Evolutionary conservation across 2,797 vertebrate genomes (phyloP).

Genomic region (Channallabes apus): DNA sequence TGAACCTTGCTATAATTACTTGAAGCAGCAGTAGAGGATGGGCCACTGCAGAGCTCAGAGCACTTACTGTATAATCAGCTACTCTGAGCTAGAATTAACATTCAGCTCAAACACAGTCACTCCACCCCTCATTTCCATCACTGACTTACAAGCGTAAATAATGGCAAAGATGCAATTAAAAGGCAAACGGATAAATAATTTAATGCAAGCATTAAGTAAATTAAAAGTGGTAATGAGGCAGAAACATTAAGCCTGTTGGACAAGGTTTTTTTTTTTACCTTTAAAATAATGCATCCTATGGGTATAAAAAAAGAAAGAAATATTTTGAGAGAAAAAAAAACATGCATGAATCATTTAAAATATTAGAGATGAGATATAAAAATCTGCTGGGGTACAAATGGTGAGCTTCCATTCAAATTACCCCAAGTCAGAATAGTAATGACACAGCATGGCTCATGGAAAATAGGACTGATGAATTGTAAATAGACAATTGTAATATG

Average conservation of each 20-base stretch:
- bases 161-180: constrained; percentile 67
- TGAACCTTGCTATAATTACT: constrained; percentile 35
- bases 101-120: constrained; percentile 1
- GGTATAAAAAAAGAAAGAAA: constrained; percentile 44
- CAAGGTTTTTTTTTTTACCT: constrained; percentile 49
- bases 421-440: background rate
- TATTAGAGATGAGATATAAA: background rate
- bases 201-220: constrained; percentile 70
- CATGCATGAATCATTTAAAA: constrained; percentile 43
- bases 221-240: constrained; percentile 72
- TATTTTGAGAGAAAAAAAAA: constrained; percentile 49
- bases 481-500: too few species aligned
- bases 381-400: constrained; percentile 22
- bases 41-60: constrained; percentile 3
- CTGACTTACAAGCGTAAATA: constrained; percentile 50
- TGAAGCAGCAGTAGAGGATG: background rate
- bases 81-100: constrained; percentile 31
- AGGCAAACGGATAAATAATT: constrained; percentile 71
- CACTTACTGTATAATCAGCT: constrained; percentile 23
- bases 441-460: background rate
- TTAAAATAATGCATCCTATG: constrained; percentile 46
- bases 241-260: constrained; percentile 69
- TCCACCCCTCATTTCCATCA: constrained; percentile 36
- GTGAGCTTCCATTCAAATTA: constrained; percentile 34
- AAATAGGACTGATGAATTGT: background rate